Base-by-base conservation (phyloP, 2,113 vertebrate genomes). In the Myotis yumanensis region DNA sequence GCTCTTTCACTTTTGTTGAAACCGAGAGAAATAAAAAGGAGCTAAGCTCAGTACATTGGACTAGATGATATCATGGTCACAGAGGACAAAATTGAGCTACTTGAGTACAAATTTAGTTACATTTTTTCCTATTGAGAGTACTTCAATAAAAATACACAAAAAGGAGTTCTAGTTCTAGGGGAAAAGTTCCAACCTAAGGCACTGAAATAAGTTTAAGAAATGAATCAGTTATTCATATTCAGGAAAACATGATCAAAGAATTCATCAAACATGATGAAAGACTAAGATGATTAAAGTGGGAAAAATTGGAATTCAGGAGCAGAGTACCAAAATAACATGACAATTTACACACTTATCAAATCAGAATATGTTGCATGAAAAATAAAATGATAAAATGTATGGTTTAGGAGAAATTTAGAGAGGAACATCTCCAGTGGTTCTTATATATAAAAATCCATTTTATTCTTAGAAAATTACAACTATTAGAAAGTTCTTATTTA, bases 371-470 rank as follows among this genome's bases (percentile, higher is more conserved):
- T 81, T 46, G 0, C 2, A 32, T 76, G 3, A 28, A 69, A 46
- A 37, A 62, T 62, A 52, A 62, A 91, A 37, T 15, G 15, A 76
- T 80, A 14, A 37, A n/a, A 76, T 32, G 52, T 2, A 69, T 35
- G 2, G 2, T 37, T 68, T 37, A 75, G 76, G 32, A 57, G 16
- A 75, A 71, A 66, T 48, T 48, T 11, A 32, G 23, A 46, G 2
- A 59, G 15, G 40, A 37, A 5, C 14, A 12, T 89, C 46, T 54
- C 35, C 6, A 64, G 15, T 52, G 28, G 4, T 82, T 30, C 46
- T 82, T 79, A 81, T 54, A 48, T 83, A 86, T 62, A 48, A 69
- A 76, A 77, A 62, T 57, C 9, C 1, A 83, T 86, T 91, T 93
- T 4, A 46, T 48, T 25, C 69, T 91, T 89, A 40, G 20, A 62